A percentile compares a stretch with the other conserved stretches of the same genome.
Conservation (phyloP, 2,888 invertebrate genomes). For the Cryptocephalus moraei region DNA sequence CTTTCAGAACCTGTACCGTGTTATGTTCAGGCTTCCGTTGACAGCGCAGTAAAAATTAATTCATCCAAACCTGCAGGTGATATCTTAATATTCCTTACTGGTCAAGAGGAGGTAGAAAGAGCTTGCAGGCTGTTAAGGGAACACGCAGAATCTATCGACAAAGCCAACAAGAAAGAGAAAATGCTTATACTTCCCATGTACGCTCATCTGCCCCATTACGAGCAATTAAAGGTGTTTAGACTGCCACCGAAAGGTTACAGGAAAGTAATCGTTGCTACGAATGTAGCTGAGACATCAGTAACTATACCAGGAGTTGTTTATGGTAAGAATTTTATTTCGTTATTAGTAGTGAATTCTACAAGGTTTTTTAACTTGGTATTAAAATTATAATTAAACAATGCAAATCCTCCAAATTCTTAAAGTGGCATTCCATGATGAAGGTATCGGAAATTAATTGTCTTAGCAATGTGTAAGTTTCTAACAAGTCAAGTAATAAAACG, state of each 20-base stretch:
- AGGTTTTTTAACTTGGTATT: no score
- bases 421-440: no score
- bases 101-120: slow-evolving; percentile 85
- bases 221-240: slow-evolving; percentile 76
- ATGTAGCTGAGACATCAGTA: slow-evolving; percentile 94
- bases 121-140: slow-evolving; percentile 57
- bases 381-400: no score
- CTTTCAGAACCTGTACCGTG: slow-evolving; percentile 72
- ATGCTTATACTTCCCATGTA: slow-evolving; percentile 81
- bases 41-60: slow-evolving; percentile 85
- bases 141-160: slow-evolving; percentile 47
- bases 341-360: no score
- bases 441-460: no score
- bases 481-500: no score
- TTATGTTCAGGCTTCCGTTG: slow-evolving; percentile 78
- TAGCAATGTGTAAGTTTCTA: no score
- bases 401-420: no score
- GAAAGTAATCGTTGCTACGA: slow-evolving; percentile 89
- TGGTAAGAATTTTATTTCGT: slow-evolving; percentile 46
- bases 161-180: slow-evolving; percentile 41
- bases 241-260: slow-evolving; percentile 58
- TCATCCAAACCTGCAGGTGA: slow-evolving; percentile 75
- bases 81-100: slow-evolving; percentile 84
- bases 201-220: slow-evolving; percentile 72
- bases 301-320: slow-evolving; percentile 90